Percentiles rank a stretch among this genome's conserved stretches.
Evolutionary conservation across 2,797 vertebrate genomes (phyloP).

Genomic region (Paratrypauchen microcephalus): DNA sequence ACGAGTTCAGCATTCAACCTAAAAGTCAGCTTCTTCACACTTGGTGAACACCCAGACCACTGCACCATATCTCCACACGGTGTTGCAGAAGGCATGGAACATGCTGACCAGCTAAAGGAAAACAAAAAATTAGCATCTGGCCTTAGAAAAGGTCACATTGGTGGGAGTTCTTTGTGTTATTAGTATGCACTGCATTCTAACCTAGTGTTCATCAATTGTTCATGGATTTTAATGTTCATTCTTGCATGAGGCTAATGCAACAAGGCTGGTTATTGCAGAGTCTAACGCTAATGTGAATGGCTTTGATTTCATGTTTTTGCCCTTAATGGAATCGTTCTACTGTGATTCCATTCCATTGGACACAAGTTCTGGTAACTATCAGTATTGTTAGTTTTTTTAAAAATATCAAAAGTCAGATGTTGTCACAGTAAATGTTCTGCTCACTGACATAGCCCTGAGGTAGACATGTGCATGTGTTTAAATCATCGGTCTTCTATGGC

Average conservation of each 20-base stretch:
- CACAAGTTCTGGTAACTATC: too few relatives aligned
- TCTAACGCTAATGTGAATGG: too few relatives aligned
- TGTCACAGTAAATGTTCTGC: neutral
- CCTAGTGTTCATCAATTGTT: neutral
- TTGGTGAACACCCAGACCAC: neutral
- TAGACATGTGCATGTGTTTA: neutral
- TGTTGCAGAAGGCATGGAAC: neutral
- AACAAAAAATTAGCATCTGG: constrained; percentile 1
- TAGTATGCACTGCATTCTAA: neutral
- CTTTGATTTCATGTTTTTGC: constrained; percentile 1
- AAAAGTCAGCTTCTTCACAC: neutral
- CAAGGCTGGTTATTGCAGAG: neutral
- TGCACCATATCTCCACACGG: neutral
- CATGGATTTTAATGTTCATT: neutral
- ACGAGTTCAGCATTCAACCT: neutral
- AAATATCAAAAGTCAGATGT: neutral
- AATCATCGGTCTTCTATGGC: neutral
- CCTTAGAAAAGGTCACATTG: neutral
- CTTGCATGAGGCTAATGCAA: neutral
- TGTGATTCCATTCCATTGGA: neutral
- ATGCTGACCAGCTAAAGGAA: neutral
- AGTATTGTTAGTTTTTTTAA: neutral
- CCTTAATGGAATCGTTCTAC: neutral
- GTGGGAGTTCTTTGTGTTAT: constrained; percentile 1
- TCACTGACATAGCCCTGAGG: neutral